Conservation (phyloP, 2,888 invertebrate genomes). For the Mesoligia furuncula region DNA sequence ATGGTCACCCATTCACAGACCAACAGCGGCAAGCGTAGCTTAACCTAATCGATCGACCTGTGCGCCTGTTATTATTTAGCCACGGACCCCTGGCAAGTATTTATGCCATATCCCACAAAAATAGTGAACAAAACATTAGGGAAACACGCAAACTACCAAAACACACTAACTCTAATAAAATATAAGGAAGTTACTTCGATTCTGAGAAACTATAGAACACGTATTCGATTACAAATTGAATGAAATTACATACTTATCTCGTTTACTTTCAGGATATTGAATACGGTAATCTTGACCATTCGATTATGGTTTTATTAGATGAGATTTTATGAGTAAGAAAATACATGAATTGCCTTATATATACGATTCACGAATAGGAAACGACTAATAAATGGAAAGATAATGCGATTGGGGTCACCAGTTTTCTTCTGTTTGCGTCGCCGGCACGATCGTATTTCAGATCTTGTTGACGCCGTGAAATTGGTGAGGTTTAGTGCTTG, state of each 20-base stretch:
- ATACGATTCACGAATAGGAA: background rate
- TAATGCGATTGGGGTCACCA: background rate
- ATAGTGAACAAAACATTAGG: background rate
- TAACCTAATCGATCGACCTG: too few species aligned
- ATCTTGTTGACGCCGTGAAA: background rate
- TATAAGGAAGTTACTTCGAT: constrained; percentile 9
- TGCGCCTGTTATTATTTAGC: too few species aligned
- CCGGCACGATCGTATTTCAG: background rate
- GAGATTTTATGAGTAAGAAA: background rate
- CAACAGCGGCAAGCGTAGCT: too few species aligned
- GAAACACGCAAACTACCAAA: constrained; percentile 14
- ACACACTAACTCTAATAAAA: constrained; percentile 2
- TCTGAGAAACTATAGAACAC: constrained; percentile 23
- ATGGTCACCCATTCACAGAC: too few species aligned
- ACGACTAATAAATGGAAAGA: background rate
- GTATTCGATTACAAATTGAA: constrained; percentile 39
- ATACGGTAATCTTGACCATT: constrained; percentile 12
- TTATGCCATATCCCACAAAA: background rate
- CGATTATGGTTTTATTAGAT: constrained; percentile 11
- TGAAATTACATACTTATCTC: constrained; percentile 40
- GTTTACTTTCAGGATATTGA: constrained; percentile 28
- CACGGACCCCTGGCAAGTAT: too few species aligned
- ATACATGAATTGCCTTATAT: background rate
- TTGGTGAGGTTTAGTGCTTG: background rate
- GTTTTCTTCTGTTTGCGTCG: background rate